Percentiles rank a stretch among this genome's conserved stretches.
These are phyloP conservation scores for Arizona elegans DNA, from an alignment of 2,113 vertebrate species.

Conservation along the genomic window DNA sequence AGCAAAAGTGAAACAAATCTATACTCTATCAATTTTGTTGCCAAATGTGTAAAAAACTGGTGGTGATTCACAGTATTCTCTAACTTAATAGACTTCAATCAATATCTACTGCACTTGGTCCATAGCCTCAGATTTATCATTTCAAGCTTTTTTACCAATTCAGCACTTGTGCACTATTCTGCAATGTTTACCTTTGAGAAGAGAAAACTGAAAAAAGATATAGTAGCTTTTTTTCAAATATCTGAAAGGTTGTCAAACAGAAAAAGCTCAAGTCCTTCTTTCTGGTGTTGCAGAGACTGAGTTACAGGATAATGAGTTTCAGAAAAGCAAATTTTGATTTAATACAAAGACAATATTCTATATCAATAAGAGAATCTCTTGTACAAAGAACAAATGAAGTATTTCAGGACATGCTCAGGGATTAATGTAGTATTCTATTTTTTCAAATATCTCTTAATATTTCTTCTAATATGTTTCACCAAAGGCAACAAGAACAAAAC, in stretches of 20 bases:
- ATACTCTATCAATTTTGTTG: neutral
- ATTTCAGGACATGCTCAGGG: neutral
- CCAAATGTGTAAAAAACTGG: neutral
- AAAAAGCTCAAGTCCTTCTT: neutral
- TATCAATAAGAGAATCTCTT: neutral
- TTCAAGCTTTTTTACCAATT: neutral
- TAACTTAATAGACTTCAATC: neutral
- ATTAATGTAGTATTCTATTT: constrained; percentile 10
- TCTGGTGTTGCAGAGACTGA: neutral
- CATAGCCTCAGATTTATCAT: neutral
- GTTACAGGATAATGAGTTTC: neutral
- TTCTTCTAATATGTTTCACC: constrained; percentile 29
- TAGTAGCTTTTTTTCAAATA: neutral
- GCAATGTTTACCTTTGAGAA: neutral
- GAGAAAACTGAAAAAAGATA: neutral
- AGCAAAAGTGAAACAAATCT: neutral
- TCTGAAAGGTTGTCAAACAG: neutral
- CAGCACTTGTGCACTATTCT: neutral
- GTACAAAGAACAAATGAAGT: neutral
- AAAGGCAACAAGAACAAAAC: constrained; percentile 47
- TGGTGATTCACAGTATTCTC: neutral
- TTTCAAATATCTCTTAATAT: constrained; percentile 57
- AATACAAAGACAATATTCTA: neutral
- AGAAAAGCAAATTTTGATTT: neutral
- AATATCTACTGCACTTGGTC: neutral